Evolutionary conservation across 2,113 vertebrate genomes (phyloP).

Genomic region (Seriola rivoliana): DNA sequence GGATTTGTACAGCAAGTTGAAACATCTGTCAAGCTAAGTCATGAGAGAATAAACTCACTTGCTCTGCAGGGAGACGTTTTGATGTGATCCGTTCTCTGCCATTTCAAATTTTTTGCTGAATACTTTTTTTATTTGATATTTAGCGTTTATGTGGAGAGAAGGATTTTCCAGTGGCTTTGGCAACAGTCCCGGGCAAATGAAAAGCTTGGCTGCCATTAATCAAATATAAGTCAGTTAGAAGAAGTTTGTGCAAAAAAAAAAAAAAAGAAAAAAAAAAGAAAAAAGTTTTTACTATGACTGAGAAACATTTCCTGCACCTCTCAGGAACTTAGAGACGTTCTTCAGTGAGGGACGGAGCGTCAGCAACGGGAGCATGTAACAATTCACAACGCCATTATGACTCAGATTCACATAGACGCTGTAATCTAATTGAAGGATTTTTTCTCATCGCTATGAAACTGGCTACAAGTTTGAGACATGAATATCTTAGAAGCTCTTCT

Average conservation of each 20-base stretch:
- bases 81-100: slow-evolving; percentile 9
- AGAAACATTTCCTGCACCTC: background rate
- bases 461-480: slow-evolving; percentile 20
- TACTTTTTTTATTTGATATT: background rate
- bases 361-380: no score
- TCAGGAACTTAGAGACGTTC: background rate
- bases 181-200: slow-evolving; percentile 1
- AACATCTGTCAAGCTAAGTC: slow-evolving; percentile 25
- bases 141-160: background rate
- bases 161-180: background rate
- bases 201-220: slow-evolving; percentile 7
- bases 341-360: background rate
- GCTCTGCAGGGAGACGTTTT: slow-evolving; percentile 14
- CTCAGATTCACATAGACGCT: background rate
- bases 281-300: background rate
- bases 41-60: slow-evolving; percentile 10
- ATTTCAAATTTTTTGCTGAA: background rate
- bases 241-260: slow-evolving; percentile 13
- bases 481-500: slow-evolving; percentile 38
- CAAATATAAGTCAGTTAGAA: background rate
- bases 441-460: background rate
- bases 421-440: background rate
- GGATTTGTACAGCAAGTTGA: slow-evolving; percentile 4
- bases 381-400: background rate
- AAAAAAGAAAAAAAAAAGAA: background rate